Conservation (phyloP, 2,888 invertebrate species). For the Catocala fraxini region DNA sequence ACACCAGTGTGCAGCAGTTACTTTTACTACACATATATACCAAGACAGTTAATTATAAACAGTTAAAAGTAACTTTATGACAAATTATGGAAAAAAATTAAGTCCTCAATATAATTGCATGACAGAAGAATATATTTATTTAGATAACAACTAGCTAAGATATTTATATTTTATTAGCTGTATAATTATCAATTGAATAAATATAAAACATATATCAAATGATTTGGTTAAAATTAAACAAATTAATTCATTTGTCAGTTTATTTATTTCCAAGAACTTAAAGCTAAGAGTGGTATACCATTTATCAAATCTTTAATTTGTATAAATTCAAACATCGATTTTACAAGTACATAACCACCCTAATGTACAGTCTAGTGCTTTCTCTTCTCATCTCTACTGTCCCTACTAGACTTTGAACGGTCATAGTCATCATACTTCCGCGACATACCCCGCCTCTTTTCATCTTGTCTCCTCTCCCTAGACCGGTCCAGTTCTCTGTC, state of each 20-base stretch:
- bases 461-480: conserved; percentile 76
- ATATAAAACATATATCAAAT: neutral
- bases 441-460: conserved; percentile 71
- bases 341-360: neutral
- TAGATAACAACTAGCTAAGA: too few species aligned
- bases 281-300: neutral
- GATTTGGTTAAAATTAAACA: neutral
- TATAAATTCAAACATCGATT: too few species aligned
- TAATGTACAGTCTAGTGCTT: conserved; percentile 65
- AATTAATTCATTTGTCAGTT: neutral
- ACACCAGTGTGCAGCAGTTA: too few species aligned
- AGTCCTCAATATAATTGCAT: too few species aligned
- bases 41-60: too few species aligned
- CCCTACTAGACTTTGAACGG: conserved; percentile 76
- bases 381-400: conserved; percentile 77
- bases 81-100: too few species aligned
- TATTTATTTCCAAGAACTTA: neutral
- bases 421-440: conserved; percentile 85
- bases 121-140: too few species aligned
- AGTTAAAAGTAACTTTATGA: too few species aligned
- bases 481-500: conserved; percentile 78
- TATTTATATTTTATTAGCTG: too few species aligned
- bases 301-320: neutral
- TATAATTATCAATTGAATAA: too few species aligned
- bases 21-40: too few species aligned